Percentiles rank a stretch among this genome's conserved stretches.
Evolutionary conservation across 2,888 invertebrate species (phyloP).

Genomic region (Alloplasta piceator): DNA sequence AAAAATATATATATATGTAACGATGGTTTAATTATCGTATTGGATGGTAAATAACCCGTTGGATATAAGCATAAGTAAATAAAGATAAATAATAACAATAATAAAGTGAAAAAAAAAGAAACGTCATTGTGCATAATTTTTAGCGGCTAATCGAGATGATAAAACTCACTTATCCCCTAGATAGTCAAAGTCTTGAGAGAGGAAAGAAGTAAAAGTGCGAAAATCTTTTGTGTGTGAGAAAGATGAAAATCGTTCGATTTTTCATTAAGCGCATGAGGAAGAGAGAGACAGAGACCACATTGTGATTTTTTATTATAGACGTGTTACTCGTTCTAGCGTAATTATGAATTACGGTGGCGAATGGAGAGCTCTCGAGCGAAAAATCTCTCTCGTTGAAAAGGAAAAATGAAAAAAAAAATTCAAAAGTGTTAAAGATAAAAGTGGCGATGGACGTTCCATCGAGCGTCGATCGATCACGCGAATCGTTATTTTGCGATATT

Average conservation of each 20-base stretch:
- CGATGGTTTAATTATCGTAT: slow-evolving; percentile 66
- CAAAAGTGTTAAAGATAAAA: slow-evolving; percentile 38
- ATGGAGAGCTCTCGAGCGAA: slow-evolving; percentile 35
- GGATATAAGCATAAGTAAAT: slow-evolving; percentile 67
- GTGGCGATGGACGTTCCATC: slow-evolving; percentile 1
- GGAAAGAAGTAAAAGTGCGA: slow-evolving; percentile 56
- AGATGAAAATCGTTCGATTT: slow-evolving; percentile 46
- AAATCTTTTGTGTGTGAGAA: slow-evolving; percentile 58
- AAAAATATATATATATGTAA: slow-evolving; percentile 62
- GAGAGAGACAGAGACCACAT: slow-evolving; percentile 71
- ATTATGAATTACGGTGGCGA: slow-evolving; percentile 68
- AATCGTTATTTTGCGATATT: slow-evolving; percentile 52
- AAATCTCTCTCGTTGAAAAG: slow-evolving; percentile 2
- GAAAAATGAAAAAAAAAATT: slow-evolving; percentile 23
- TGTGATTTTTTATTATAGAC: slow-evolving; percentile 76
- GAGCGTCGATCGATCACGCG: slow-evolving; percentile 23
- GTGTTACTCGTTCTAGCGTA: slow-evolving; percentile 68
- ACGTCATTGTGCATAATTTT: slow-evolving; percentile 77
- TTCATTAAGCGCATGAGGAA: slow-evolving; percentile 17
- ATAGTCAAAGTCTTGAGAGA: slow-evolving; percentile 76
- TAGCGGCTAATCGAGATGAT: slow-evolving; percentile 74
- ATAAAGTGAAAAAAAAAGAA: slow-evolving; percentile 14
- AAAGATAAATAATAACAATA: slow-evolving; percentile 16
- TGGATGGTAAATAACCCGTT: slow-evolving; percentile 66
- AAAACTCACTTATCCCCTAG: slow-evolving; percentile 67